Conservation (phyloP, 1,140 invertebrate genomes). For the Stegodyphus mimosarum region DNA sequence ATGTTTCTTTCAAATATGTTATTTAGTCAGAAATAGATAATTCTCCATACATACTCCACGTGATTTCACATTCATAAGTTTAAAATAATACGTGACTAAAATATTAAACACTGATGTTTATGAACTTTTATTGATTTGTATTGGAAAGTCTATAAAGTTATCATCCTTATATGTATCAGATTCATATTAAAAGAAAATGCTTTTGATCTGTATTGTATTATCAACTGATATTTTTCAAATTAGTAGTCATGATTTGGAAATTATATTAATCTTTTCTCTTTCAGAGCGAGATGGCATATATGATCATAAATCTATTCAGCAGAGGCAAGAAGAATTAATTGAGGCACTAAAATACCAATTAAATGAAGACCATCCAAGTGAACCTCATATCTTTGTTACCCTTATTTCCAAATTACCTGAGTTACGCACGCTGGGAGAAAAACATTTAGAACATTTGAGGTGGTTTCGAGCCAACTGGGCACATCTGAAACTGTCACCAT, state of each 20-base stretch:
- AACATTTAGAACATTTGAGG: conserved; percentile 85
- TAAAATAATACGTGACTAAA: no score
- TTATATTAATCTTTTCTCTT: conserved; percentile 7
- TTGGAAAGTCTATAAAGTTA: not conserved
- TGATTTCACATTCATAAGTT: no score
- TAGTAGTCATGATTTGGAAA: no score
- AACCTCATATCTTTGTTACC: conserved; percentile 75
- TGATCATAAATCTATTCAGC: conserved; percentile 83
- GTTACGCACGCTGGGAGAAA: conserved; percentile 80
- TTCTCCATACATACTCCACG: no score
- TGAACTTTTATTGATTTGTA: not conserved
- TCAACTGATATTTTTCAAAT: no score
- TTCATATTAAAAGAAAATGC: not conserved
- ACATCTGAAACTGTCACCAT: conserved; percentile 80
- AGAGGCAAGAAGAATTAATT: conserved; percentile 82
- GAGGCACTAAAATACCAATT: conserved; percentile 85
- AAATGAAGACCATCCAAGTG: conserved; percentile 70
- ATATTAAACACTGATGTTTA: no score
- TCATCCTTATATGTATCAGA: not conserved
- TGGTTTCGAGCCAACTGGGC: conserved; percentile 92
- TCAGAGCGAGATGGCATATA: conserved; percentile 77
- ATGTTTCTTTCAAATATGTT: no score
- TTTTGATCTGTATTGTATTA: no score
- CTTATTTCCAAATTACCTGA: conserved; percentile 81
- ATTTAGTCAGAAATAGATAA: no score